A percentile compares a stretch with the other conserved stretches of the same genome.
Evolutionary conservation across 1,140 invertebrate species (phyloP).

Genomic region (Cherax destructor): DNA sequence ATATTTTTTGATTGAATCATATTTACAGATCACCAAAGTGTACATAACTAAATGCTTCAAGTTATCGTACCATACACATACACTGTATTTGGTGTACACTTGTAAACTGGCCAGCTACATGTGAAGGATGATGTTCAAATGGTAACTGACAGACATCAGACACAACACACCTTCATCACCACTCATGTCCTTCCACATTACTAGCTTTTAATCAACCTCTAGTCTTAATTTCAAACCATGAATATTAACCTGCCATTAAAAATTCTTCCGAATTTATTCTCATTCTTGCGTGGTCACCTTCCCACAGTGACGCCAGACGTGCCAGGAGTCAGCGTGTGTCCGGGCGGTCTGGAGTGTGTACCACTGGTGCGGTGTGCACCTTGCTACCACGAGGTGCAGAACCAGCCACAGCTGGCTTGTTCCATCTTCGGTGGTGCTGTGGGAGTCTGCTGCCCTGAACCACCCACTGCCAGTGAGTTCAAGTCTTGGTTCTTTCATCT

Average conservation of each 20-base stretch:
- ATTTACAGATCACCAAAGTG: no score
- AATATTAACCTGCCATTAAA: not conserved
- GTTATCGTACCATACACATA: no score
- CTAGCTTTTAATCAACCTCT: not conserved
- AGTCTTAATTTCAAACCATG: not conserved
- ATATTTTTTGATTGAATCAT: no score
- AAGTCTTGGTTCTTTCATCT: no score
- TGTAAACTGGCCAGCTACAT: no score
- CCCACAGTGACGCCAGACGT: not conserved
- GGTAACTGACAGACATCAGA: no score
- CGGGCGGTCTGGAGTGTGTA: conserved; percentile 9
- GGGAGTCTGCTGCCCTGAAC: conserved; percentile 44
- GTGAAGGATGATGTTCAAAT: no score
- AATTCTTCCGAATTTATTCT: not conserved
- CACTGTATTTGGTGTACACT: no score
- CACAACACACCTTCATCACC: no score
- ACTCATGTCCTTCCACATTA: not conserved
- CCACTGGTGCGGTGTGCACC: conserved; percentile 48
- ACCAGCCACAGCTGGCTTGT: not conserved
- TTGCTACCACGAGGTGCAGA: conserved; percentile 23
- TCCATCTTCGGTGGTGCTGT: conserved; percentile 11
- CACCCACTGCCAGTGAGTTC: not conserved
- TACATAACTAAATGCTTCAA: no score
- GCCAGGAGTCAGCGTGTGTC: not conserved
- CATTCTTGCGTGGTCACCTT: not conserved